Base-by-base conservation (phyloP, 2,888 invertebrate genomes). In the Disparrhopalites patrizii region DNA sequence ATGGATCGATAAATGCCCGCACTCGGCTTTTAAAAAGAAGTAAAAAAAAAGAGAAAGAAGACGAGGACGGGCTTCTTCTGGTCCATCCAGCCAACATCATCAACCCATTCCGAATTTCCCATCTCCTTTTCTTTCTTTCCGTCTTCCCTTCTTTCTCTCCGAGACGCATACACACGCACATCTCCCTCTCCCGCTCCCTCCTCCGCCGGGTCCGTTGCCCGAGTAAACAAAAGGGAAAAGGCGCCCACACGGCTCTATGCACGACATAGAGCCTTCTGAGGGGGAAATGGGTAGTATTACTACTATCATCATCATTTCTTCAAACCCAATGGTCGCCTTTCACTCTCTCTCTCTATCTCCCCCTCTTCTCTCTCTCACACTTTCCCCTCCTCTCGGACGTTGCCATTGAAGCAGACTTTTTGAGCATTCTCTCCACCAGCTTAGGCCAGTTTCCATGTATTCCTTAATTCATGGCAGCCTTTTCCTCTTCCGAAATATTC, bases 1-100 rank as follows among this genome's bases (percentile, higher is more conserved):
- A n/a, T n/a, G 18, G 60, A 65, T 65, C 65, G 65, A 65, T 65
- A 65, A 54, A 65, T 65, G 60, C 65, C 65, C 65, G 65, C 60
- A 65, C 56, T 56, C 33, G 27, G 62, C 36, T 62, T 62, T 55
- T 43, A 56, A 63, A 63, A 63, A 63, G 63, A 57, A 40, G 15
- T 28, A 28, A 57, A 30, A 5, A 27, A 40, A n/a, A 61, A 51
- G 60, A 61, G 51, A 18, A 30, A 25, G 56, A 56, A 38, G 18
- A n/a, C n/a, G 25, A 27, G 36, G 25, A 63, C 55, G 43, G 25
- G 63, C 56, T 63, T 31, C 30, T 62, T 31, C 62, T 62, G 47
- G 63, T 63, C 63, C 54, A 54, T 62, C 54, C 63, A 33, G 56
- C 63, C 63, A 47, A 33, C 54, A 62, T 62, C 51, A 61, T 50